Evolutionary conservation across 2,888 invertebrate genomes (phyloP).

Genomic region (Rosalia funebris): DNA sequence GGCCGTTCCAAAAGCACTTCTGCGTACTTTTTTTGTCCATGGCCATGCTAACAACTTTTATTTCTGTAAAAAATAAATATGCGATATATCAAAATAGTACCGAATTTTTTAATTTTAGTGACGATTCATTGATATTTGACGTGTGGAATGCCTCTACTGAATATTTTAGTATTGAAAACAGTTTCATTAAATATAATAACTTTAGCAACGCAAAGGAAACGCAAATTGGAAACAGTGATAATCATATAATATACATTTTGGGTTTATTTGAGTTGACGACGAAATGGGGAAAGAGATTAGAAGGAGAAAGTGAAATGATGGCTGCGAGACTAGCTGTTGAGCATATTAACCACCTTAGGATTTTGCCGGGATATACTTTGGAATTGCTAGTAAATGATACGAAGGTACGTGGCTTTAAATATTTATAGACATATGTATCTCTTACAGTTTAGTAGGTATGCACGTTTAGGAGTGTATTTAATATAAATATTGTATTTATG

Average conservation of each 20-base stretch:
- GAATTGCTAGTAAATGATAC: constrained; percentile 86
- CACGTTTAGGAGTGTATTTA: no score
- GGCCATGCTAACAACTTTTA: constrained; percentile 48
- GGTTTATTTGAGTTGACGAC: constrained; percentile 84
- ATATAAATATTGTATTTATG: no score
- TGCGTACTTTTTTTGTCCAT: constrained; percentile 52
- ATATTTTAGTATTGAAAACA: constrained; percentile 9
- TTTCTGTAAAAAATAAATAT: constrained; percentile 37
- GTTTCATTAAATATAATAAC: constrained; percentile 6
- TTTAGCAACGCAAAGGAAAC: constrained; percentile 3
- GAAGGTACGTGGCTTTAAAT: constrained; percentile 75
- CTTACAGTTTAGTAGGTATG: neutral
- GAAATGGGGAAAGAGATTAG: constrained; percentile 70
- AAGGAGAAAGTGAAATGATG: constrained; percentile 78
- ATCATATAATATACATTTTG: constrained; percentile 64
- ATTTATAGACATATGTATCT: neutral
- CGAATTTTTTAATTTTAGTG: constrained; percentile 1
- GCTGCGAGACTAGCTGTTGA: constrained; percentile 83
- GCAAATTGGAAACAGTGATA: neutral
- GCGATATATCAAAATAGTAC: neutral
- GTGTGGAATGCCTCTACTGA: neutral
- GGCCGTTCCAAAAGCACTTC: constrained; percentile 50
- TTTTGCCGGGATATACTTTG: constrained; percentile 79
- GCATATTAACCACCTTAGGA: constrained; percentile 77
- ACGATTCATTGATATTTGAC: neutral